phyloP scores from a whole-genome alignment of 2,113 vertebrate species.

The Actenoides hombroni region DNA sequence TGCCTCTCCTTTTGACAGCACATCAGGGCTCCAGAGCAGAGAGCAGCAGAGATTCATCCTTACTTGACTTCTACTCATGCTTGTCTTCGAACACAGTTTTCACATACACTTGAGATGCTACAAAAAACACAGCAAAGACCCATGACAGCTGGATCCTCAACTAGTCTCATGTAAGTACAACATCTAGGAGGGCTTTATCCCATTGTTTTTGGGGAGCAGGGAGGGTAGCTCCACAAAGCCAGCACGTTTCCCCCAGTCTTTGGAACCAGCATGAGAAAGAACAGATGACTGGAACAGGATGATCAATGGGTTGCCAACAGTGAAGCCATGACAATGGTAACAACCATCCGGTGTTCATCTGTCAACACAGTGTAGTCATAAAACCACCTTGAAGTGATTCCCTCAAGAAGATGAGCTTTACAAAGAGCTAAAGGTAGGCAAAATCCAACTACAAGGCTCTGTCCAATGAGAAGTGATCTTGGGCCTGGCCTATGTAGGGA shows the following conservation, averaged over 20 bases:
- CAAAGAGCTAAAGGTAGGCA: neutral
- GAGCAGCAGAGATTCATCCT: neutral
- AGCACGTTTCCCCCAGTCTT: neutral
- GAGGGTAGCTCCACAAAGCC: neutral
- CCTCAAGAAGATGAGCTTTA: neutral
- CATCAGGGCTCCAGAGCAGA: neutral
- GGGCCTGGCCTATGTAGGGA: neutral
- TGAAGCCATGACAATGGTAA: neutral
- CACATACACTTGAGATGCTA: neutral
- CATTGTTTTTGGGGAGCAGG: neutral
- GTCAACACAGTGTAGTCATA: neutral
- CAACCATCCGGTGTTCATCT: neutral
- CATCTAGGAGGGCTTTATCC: neutral
- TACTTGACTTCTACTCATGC: neutral
- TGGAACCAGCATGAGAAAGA: neutral
- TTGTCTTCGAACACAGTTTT: neutral
- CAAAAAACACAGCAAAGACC: neutral
- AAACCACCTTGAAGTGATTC: neutral
- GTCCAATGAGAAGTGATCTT: neutral
- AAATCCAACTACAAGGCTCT: neutral
- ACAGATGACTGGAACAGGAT: neutral
- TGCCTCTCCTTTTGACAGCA: neutral
- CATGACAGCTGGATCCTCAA: rapidly evolving
- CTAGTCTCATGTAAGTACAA: neutral
- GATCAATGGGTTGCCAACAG: neutral